Base-by-base conservation (phyloP, 2,888 invertebrate genomes). In the Brachypalpus laphriformis region DNA sequence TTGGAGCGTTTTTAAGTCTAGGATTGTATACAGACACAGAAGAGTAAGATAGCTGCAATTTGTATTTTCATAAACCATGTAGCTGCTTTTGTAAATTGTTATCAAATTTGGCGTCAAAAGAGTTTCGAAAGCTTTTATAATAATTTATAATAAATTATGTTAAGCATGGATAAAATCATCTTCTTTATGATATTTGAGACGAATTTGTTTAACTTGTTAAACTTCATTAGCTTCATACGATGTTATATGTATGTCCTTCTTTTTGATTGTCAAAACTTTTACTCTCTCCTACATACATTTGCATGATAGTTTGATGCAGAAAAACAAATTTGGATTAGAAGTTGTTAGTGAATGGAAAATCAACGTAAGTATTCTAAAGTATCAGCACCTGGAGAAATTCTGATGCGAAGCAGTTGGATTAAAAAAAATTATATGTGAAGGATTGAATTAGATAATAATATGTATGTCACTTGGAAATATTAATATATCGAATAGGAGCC, bases 401-500 rank as follows among this genome's bases (percentile, higher is more conserved):
- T 68, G 74, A 68, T 70, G 70, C 68, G 63, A 85, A 75, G 80
- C 70, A 80, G 63, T 65, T 54, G 57, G 70, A 54, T 57, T 85
- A 75, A 11, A 51, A 54, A 63, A 31, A 45, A 54, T 9, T 34
- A 34, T 28, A 18, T 34, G 49, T 83, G 56, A 74, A 75, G 70
- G 80, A 65, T 70, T 74, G 51, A 68, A 80, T 70, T 51, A 75
- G 66, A 66, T 65, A 57, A 66, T 65, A 57, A 59, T 66, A 47
- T 68, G 74, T 80, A 47, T 80, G 70, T 65, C 80, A 65, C 78
- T 74, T 78, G 78, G 78, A 83, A 68, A 61, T 65, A 80, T 87
- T 87, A 87, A 80, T 78, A 76, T 68, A 90, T 89, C 88, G 90
- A 87, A 88, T 89, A 89, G 89, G 90, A 89, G 89, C 91, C 90